Conservation (phyloP, 2,888 invertebrate genomes). For the Euclidia mi region DNA sequence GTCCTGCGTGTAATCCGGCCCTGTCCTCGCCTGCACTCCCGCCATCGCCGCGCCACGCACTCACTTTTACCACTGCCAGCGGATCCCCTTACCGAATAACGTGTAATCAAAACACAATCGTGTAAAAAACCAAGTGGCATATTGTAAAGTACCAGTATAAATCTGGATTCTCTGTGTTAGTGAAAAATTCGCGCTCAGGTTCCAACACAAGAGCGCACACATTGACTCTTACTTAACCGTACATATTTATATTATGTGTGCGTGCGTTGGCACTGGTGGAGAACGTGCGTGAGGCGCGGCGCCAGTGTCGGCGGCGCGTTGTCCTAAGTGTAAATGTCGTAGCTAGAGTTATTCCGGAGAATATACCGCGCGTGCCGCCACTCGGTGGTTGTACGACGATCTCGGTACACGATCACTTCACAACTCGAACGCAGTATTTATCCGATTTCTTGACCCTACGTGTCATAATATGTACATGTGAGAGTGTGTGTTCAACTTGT, state of each 20-base stretch:
- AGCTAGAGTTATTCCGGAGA: conserved; percentile 55
- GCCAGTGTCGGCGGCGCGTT: conserved; percentile 22
- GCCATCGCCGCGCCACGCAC: not conserved
- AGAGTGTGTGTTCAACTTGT: conserved; percentile 3
- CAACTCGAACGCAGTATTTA: conserved; percentile 18
- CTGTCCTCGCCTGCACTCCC: not conserved
- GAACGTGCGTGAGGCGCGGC: too few species aligned
- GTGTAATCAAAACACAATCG: not conserved
- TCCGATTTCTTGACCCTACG: conserved; percentile 10
- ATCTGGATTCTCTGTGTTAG: conserved; percentile 8
- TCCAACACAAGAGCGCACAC: conserved; percentile 4
- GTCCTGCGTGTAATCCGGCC: conserved; percentile 93
- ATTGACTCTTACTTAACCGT: not conserved
- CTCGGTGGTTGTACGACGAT: conserved; percentile 25
- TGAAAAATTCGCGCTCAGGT: conserved; percentile 4
- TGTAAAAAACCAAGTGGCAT: not conserved
- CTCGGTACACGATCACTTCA: conserved; percentile 20
- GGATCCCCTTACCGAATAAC: too few species aligned
- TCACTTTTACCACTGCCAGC: conserved; percentile 3
- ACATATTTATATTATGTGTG: conserved; percentile 2
- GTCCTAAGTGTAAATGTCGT: conserved; percentile 72
- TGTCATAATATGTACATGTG: not conserved
- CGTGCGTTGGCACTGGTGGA: conserved; percentile 1
- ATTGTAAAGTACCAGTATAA: not conserved
- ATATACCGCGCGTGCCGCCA: conserved; percentile 34